phyloP scores from a whole-genome alignment of 2,113 vertebrate species.

The Myrmecophaga tridactyla region DNA sequence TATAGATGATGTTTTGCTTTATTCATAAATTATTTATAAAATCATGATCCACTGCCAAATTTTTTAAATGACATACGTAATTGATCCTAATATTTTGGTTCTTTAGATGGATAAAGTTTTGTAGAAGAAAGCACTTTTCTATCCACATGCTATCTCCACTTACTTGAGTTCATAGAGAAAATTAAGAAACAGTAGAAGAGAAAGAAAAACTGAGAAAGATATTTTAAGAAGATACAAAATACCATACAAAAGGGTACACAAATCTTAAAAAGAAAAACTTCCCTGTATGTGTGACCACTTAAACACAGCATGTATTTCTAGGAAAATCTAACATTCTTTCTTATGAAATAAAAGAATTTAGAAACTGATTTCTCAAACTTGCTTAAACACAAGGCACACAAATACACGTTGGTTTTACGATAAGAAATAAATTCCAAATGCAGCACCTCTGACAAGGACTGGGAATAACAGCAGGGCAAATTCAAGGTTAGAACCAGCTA shows the following conservation, averaged over 20 bases:
- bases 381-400: not conserved
- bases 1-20: not conserved
- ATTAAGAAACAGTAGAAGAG: not conserved
- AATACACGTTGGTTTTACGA: not conserved
- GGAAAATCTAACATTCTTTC: constrained; percentile 6
- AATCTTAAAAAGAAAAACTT: constrained; percentile 20
- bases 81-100: constrained; percentile 8
- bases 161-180: constrained; percentile 20
- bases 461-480: not conserved
- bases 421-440: constrained; percentile 40
- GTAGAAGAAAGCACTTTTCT: not conserved
- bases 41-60: not conserved
- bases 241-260: not conserved
- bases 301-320: not conserved
- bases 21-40: constrained; percentile 22
- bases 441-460: not conserved
- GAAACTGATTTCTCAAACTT: constrained; percentile 19
- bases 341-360: not conserved
- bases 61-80: not conserved
- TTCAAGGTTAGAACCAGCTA: constrained; percentile 49
- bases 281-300: not conserved
- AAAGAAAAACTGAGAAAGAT: not conserved
- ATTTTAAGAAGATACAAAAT: constrained; percentile 7
- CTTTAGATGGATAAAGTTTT: not conserved
- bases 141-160: not conserved